Evolutionary conservation across 2,888 invertebrate genomes (phyloP).

Genomic region (Phaedon cochleariae): DNA sequence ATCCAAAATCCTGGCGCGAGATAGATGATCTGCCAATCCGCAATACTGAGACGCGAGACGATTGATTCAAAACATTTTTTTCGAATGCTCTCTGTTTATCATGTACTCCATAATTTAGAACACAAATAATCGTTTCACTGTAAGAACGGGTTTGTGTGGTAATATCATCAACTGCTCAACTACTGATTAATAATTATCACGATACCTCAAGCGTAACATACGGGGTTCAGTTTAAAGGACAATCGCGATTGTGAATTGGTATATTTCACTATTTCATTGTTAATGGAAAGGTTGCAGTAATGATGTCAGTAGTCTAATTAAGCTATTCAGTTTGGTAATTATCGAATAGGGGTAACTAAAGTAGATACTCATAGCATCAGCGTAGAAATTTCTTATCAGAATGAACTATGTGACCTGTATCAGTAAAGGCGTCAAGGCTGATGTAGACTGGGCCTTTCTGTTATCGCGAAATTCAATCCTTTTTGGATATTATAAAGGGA

Average conservation of each 20-base stretch:
- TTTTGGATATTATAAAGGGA: no score
- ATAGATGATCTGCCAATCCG: background rate
- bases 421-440: no score
- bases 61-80: conserved; percentile 2
- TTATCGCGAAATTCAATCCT: no score
- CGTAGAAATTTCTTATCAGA: no score
- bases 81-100: conserved; percentile 5
- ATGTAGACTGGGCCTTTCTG: no score
- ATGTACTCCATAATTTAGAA: conserved; percentile 7
- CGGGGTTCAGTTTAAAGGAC: background rate
- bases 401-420: no score
- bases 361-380: no score
- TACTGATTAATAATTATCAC: background rate
- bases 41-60: background rate
- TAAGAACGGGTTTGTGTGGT: conserved; percentile 18
- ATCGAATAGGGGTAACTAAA: no score
- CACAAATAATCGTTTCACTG: conserved; percentile 17
- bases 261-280: background rate
- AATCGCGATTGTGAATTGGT: background rate
- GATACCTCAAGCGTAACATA: background rate
- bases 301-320: no score
- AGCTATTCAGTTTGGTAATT: no score
- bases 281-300: no score
- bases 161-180: conserved; percentile 2
- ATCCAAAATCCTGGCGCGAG: background rate